These are phyloP conservation scores for Lordiphosa fenestrarum DNA, from an alignment of 2,888 invertebrate species.

Conservation along the genomic window DNA sequence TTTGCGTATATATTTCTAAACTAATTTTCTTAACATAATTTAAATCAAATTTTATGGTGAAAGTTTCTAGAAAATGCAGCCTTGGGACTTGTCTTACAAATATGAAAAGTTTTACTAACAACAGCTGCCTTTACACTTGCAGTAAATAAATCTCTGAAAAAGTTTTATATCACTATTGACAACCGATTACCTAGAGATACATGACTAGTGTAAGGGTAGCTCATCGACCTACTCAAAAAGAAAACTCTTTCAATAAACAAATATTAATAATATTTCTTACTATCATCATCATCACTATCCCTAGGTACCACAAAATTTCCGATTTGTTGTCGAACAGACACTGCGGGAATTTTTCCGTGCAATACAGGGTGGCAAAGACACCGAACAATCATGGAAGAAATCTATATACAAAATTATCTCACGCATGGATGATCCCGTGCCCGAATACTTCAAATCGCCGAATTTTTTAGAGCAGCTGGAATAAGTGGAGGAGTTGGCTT, in stretches of 20 bases:
- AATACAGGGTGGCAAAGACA: slow-evolving; percentile 96
- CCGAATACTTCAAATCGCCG: slow-evolving; percentile 99
- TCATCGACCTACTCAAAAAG: too few relatives aligned
- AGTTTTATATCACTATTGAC: too few relatives aligned
- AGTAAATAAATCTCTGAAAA: too few relatives aligned
- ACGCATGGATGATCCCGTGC: slow-evolving; percentile 98
- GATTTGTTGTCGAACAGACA: slow-evolving; percentile 98
- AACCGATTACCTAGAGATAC: too few relatives aligned
- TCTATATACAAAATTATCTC: slow-evolving; percentile 99
- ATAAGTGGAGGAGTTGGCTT: slow-evolving; percentile 81
- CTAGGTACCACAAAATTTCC: slow-evolving; percentile 98
- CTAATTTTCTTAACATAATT: too few relatives aligned
- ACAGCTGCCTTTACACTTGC: too few relatives aligned
- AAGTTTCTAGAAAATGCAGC: too few relatives aligned
- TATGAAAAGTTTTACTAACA: too few relatives aligned
- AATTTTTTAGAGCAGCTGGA: slow-evolving; percentile 99
- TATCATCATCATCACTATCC: slow-evolving; percentile 6
- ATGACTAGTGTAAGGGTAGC: too few relatives aligned
- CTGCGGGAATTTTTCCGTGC: slow-evolving; percentile 99
- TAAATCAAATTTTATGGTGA: too few relatives aligned
- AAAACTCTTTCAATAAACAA: neutral
- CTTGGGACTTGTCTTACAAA: too few relatives aligned
- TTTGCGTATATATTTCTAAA: too few relatives aligned
- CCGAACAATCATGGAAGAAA: slow-evolving; percentile 99
- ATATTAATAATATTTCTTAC: slow-evolving; percentile 18